A percentile compares a stretch with the other conserved stretches of the same genome.
Conservation (phyloP, 2,888 invertebrate genomes). For the Apomyelois bistriatella region DNA sequence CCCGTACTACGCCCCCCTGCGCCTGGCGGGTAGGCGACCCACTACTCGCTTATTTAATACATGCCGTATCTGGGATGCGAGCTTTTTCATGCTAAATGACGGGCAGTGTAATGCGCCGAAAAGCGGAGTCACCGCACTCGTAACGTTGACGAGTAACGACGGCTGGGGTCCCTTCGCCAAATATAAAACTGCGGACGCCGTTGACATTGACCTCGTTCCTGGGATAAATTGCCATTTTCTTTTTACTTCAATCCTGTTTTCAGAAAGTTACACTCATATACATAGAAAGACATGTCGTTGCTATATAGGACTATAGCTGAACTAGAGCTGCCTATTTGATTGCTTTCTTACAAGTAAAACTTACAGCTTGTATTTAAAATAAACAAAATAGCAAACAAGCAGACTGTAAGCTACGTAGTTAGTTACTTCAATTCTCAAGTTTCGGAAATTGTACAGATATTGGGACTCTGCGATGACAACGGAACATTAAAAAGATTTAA, state of each 20-base stretch:
- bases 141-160: constrained; percentile 33
- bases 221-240: constrained; percentile 19
- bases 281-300: too few species aligned
- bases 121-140: constrained; percentile 44
- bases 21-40: constrained; percentile 43
- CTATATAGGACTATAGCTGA: too few species aligned
- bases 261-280: not conserved
- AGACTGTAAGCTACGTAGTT: too few species aligned
- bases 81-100: constrained; percentile 73
- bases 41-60: constrained; percentile 77
- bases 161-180: constrained; percentile 28
- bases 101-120: constrained; percentile 55
- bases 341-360: too few species aligned
- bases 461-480: too few species aligned
- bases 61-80: constrained; percentile 71
- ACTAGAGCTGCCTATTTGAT: too few species aligned
- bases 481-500: too few species aligned
- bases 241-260: constrained; percentile 28
- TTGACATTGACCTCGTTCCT: constrained; percentile 60
- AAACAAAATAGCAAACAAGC: too few species aligned
- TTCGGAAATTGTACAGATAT: too few species aligned
- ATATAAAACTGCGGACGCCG: constrained; percentile 35
- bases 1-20: constrained; percentile 72
- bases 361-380: too few species aligned
- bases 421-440: too few species aligned